phyloP scores from a whole-genome alignment of 1,140 invertebrate genomes.

The Dufourea novaeangliae region DNA sequence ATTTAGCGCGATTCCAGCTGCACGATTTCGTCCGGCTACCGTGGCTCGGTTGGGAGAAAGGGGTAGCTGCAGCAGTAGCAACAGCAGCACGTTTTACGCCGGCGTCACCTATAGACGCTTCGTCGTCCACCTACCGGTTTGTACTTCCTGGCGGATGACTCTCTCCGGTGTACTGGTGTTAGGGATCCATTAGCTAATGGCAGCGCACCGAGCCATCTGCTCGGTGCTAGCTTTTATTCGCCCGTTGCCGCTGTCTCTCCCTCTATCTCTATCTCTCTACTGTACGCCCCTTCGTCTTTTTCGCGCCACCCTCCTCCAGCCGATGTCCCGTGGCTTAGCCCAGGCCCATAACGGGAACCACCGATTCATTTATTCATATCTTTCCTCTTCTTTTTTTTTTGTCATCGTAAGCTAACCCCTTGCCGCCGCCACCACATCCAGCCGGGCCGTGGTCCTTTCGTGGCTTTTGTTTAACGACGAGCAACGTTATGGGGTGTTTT shows the following conservation, averaged over 20 bases:
- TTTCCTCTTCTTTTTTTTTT: slow-evolving; percentile 40
- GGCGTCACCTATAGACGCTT: slow-evolving; percentile 53
- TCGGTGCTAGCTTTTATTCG: slow-evolving; percentile 75
- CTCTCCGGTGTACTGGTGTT: slow-evolving; percentile 68
- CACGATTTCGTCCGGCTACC: slow-evolving; percentile 49
- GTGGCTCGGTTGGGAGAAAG: slow-evolving; percentile 45
- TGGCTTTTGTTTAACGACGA: slow-evolving; percentile 30
- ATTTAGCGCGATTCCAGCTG: slow-evolving; percentile 65
- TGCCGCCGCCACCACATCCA: slow-evolving; percentile 14
- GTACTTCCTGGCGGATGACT: slow-evolving; percentile 66
- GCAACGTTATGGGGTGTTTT: slow-evolving; percentile 4
- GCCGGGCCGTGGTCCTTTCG: slow-evolving; percentile 29
- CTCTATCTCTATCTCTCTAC: slow-evolving; percentile 6
- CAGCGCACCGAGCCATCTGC: slow-evolving; percentile 74
- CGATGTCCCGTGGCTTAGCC: slow-evolving; percentile 53
- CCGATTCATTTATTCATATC: slow-evolving; percentile 71
- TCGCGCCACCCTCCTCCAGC: slow-evolving; percentile 28
- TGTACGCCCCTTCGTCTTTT: slow-evolving; percentile 37
- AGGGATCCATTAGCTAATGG: slow-evolving; percentile 80
- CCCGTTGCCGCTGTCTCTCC: slow-evolving; percentile 67
- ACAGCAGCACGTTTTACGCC: slow-evolving; percentile 24
- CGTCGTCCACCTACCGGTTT: slow-evolving; percentile 66
- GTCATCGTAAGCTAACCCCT: slow-evolving; percentile 25
- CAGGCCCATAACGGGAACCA: slow-evolving; percentile 45
- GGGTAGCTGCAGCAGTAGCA: no score